Base-by-base conservation (phyloP, 2,113 vertebrate species). In the Papio anubis region DNA sequence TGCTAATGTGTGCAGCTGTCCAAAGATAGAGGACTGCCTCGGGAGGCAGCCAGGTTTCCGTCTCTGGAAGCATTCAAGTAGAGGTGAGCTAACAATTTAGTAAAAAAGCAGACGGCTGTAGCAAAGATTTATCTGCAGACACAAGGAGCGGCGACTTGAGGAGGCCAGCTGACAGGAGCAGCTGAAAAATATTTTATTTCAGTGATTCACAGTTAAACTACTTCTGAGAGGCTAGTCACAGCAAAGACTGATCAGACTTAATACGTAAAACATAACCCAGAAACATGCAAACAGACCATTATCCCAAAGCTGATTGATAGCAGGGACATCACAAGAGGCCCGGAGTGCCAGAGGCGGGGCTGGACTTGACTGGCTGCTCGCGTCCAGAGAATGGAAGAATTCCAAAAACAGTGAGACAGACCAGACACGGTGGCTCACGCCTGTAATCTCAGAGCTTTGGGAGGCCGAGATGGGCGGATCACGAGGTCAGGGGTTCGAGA, bases 201-300 rank as follows among this genome's bases (percentile, higher is more conserved):
- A 40, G 57, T 92, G 90, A 94, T 73, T 96, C 94, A 43, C 92
- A 93, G 35, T 76, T 95, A 92, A 43, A 81, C 59, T 8, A 3
- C 90, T 86, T 90, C 52, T 20, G 61, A 95, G 90, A 68, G 79
- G 75, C 92, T 68, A 12, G 92, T 30, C 95, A 80, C 16, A 50
- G 84, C 75, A 45, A 88, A 20, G 25, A 78, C 84, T 75, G 45
- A 82, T 88, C 59, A 93, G 85, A 52, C 81, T 68, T 88, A 86
- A 48, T 48, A 40, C 17, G 52, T 87, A 88, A 97, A 94, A 52
- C 61, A 38, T 30, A 80, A 59, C 16, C 52, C 82, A 82, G 84
- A 88, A 72, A 68, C 55, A 57, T 79, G 45, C 80, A 73, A 79
- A 88, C 90, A 92, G 50, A 90, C 7, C 32, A 17, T 57, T 66